Evolutionary conservation across 2,797 vertebrate species (phyloP), one percentile per base, ranked within the genome.

Genomic region (Epinephelus coioides): DNA sequence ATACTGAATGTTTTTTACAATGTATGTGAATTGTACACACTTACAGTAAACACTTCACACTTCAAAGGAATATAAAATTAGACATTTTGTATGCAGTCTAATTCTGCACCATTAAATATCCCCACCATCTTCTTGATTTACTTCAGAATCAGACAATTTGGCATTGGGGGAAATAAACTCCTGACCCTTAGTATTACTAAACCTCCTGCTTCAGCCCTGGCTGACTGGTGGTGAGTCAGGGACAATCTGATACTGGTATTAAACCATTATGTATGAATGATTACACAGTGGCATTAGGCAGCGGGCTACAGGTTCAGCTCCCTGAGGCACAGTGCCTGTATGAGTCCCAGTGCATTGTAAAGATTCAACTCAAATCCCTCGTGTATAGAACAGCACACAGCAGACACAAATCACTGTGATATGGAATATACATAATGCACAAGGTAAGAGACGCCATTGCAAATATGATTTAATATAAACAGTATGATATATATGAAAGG

Each of bases 391-490:
- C 62, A 67, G 40, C 55, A 55, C 3, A 1, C 19, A 54, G 30
- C 49, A 61, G 40, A n/a, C 50, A 40, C 56, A 47, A 19, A 55
- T 60, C 68, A 46, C 47, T 50, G 21, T 55, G 44, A 77, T 64
- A 64, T 27, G 61, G 47, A 38, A 70, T 34, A 56, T 62, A 54
- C 50, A 63, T 69, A 69, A 61, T 70, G 51, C 67, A 50, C 50
- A 54, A 55, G 15, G 43, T 38, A 18, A 27, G 21, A 67, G 9
- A 47, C 62, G 40, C 56, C 21, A 47, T 43, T 57, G 64, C 57
- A 73, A 69, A 74, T 51, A 27, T 49, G n/a, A 63, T 69, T 55
- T 69, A 25, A 69, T 63, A 55, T 55, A 51, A 56, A 66, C 34
- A 65, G 43, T 34, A 47, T 68, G 60, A 59, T 55, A 60, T 49